Conservation (phyloP, 2,797 vertebrate genomes). For the Myotis vivesi region DNA sequence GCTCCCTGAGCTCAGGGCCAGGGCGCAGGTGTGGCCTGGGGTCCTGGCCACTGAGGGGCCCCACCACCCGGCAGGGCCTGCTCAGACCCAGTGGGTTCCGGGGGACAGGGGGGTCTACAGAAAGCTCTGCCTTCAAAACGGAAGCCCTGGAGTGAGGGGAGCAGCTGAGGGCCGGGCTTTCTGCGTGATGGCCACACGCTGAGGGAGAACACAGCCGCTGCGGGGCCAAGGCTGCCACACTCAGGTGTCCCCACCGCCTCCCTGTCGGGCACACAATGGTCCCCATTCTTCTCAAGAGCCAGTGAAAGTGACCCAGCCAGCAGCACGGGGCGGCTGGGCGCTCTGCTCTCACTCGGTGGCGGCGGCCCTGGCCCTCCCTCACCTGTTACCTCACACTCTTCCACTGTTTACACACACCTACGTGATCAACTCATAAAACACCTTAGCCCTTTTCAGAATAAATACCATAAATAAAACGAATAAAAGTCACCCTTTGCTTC, state of each 20-base stretch:
- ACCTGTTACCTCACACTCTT: too few species aligned
- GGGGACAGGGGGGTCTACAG: too few species aligned
- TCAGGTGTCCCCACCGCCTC: neutral
- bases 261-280: accelerated
- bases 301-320: neutral
- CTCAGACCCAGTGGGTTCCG: neutral
- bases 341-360: too few species aligned
- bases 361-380: too few species aligned
- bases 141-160: neutral
- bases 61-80: accelerated
- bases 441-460: neutral
- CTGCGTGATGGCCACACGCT: too few species aligned
- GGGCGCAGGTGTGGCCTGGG: accelerated
- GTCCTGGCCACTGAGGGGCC: neutral
- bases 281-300: neutral
- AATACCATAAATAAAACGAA: neutral
- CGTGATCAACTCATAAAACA: accelerated
- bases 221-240: too few species aligned
- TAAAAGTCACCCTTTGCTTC: too few species aligned
- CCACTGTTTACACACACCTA: neutral
- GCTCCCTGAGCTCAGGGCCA: neutral
- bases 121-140: too few species aligned
- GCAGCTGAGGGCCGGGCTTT: neutral
- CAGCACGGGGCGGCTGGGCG: neutral
- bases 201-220: neutral